Conservation (phyloP, 2,113 vertebrate species). For the Eclectus roratus region DNA sequence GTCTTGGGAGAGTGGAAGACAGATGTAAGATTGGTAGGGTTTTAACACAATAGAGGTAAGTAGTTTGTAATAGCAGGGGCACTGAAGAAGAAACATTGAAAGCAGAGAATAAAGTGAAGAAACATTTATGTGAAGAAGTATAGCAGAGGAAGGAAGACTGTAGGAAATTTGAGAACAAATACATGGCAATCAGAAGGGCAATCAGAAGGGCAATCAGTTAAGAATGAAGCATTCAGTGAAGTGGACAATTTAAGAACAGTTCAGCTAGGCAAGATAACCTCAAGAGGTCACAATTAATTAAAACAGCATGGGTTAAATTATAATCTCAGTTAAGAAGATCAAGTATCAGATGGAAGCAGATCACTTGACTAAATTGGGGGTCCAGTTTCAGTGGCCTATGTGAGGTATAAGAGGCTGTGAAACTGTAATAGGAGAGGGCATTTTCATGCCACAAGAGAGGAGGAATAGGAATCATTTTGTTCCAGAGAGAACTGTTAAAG, state of each 20-base stretch:
- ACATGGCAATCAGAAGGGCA: background rate
- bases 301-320: background rate
- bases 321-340: background rate
- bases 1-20: background rate
- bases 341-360: background rate
- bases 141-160: background rate
- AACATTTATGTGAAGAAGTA: background rate
- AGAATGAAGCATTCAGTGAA: background rate
- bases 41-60: background rate
- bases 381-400: background rate
- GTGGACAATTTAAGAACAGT: background rate
- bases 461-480: background rate
- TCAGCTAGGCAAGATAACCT: constrained; percentile 1
- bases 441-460: background rate
- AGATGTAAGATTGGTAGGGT: background rate
- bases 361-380: background rate
- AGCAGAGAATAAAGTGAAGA: background rate
- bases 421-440: background rate
- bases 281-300: background rate
- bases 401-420: background rate
- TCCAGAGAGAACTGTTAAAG: background rate
- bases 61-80: background rate
- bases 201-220: background rate
- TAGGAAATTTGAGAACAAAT: background rate
- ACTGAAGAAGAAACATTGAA: background rate